These are phyloP conservation scores for Cephus spinipes DNA, from an alignment of 2,888 invertebrate species.

Conservation along the genomic window DNA sequence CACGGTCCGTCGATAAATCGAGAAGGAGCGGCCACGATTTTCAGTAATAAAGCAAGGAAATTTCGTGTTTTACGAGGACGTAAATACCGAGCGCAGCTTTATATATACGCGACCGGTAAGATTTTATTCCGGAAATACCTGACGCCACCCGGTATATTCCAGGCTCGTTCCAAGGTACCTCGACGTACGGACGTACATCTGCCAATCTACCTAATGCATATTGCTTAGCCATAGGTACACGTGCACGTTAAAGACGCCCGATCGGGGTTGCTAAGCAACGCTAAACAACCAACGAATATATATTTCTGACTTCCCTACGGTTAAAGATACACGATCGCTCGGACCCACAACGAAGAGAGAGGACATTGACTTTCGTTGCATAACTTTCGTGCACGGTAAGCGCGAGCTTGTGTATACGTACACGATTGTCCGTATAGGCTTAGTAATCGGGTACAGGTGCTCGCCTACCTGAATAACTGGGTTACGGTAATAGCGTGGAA, in stretches of 20 bases:
- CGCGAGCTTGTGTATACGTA: not conserved
- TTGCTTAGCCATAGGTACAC: not conserved
- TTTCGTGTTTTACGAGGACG: conserved; percentile 16
- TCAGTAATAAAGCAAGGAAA: conserved; percentile 16
- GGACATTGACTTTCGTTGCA: conserved; percentile 15
- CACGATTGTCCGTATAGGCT: conserved; percentile 5
- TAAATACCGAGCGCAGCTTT: conserved; percentile 6
- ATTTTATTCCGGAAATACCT: not conserved
- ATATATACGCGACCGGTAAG: not conserved
- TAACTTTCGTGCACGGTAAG: conserved; percentile 7
- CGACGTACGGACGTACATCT: not conserved
- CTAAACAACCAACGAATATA: not conserved
- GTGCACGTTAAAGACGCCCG: not conserved
- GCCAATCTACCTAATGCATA: not conserved
- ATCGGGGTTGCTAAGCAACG: not conserved
- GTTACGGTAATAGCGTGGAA: conserved; percentile 16
- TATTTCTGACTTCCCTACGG: not conserved
- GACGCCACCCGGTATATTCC: not conserved
- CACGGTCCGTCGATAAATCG: conserved; percentile 33
- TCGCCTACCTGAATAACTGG: conserved; percentile 8
- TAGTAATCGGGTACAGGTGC: conserved; percentile 9
- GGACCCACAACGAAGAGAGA: conserved; percentile 10
- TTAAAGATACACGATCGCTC: not conserved
- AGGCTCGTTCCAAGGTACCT: not conserved
- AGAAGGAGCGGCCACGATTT: conserved; percentile 26